These are phyloP conservation scores for Helostoma temminkii DNA, from an alignment of 2,797 vertebrate species.

Conservation along the genomic window DNA sequence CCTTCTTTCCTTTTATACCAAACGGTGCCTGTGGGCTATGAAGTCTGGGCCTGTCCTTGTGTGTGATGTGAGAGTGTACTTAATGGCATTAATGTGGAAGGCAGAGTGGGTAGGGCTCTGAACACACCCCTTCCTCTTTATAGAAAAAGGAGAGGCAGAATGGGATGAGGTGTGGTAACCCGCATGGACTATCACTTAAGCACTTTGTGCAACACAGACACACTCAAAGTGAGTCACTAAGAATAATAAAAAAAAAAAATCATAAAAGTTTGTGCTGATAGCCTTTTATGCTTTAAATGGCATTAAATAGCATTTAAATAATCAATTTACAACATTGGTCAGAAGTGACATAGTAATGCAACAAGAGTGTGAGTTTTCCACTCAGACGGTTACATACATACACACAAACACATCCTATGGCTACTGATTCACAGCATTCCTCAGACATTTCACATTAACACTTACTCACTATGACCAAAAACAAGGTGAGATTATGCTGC, in stretches of 20 bases:
- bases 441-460: conserved; percentile 25
- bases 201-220: conserved; percentile 34
- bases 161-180: conserved; percentile 77
- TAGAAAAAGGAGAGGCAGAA: conserved; percentile 39
- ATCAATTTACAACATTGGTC: background rate
- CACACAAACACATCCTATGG: conserved; percentile 3
- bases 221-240: conserved; percentile 31
- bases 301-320: background rate
- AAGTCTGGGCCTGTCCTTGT: conserved; percentile 77
- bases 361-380: background rate
- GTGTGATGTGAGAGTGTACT: conserved; percentile 69
- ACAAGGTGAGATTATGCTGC: conserved; percentile 49
- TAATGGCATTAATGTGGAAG: conserved; percentile 62
- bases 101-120: conserved; percentile 67
- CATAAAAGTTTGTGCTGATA: conserved; percentile 10
- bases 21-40: conserved; percentile 80
- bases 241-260: conserved; percentile 25
- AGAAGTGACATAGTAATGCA: background rate
- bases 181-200: conserved; percentile 45
- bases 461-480: conserved; percentile 48
- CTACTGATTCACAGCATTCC: conserved; percentile 62
- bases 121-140: conserved; percentile 74
- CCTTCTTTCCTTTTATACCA: conserved; percentile 56
- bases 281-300: background rate
- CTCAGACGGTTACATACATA: background rate